These are phyloP conservation scores for Neelides sp. DNA, from an alignment of 1,140 invertebrate species.

Conservation along the genomic window DNA sequence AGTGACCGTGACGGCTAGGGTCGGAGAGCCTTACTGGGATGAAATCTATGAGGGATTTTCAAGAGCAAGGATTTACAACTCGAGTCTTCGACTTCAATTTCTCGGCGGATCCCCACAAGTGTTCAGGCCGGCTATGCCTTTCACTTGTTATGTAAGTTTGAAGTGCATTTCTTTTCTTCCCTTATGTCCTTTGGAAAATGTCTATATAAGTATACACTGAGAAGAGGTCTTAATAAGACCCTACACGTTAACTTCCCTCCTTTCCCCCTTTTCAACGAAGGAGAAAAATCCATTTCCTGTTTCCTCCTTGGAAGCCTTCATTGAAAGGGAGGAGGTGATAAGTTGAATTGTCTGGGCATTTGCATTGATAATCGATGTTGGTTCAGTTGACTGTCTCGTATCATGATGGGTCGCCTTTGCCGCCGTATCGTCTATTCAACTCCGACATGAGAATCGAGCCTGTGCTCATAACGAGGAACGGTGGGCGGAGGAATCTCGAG, in stretches of 20 bases:
- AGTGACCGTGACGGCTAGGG: slow-evolving; percentile 69
- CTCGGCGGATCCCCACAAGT: slow-evolving; percentile 79
- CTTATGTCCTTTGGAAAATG: neutral
- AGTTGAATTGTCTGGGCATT: slow-evolving; percentile 7
- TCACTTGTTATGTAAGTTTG: slow-evolving; percentile 56
- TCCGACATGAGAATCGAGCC: slow-evolving; percentile 45
- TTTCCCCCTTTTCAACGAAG: too few species aligned
- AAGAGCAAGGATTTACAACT: slow-evolving; percentile 72
- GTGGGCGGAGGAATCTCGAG: slow-evolving; percentile 44
- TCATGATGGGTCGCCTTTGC: slow-evolving; percentile 59
- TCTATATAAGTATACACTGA: too few species aligned
- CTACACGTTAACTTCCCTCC: too few species aligned
- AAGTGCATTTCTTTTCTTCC: slow-evolving; percentile 10
- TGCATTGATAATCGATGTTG: slow-evolving; percentile 13
- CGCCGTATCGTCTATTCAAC: slow-evolving; percentile 41
- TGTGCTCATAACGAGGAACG: slow-evolving; percentile 37
- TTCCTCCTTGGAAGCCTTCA: too few species aligned
- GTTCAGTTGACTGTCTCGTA: slow-evolving; percentile 57
- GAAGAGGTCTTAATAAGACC: too few species aligned
- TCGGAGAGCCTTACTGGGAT: slow-evolving; percentile 79
- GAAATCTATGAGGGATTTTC: slow-evolving; percentile 68
- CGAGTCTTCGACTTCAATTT: slow-evolving; percentile 64
- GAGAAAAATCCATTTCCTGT: too few species aligned
- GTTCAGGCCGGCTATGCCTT: slow-evolving; percentile 85
- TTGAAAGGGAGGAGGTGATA: too few species aligned